phyloP scores from a whole-genome alignment of 2,797 vertebrate genomes.

The Catharus ustulatus region DNA sequence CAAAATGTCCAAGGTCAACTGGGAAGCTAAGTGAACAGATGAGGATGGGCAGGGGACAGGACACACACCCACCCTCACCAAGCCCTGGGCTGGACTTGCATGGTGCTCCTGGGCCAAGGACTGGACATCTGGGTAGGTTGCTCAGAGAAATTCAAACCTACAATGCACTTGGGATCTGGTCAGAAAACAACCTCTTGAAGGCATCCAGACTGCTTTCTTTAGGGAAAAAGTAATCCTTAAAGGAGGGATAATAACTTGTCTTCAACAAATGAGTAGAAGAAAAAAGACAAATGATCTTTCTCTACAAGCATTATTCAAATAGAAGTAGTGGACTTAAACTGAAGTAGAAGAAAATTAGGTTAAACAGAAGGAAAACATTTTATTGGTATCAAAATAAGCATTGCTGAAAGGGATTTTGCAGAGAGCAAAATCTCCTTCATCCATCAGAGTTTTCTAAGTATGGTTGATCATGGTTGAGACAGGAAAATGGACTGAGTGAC shows the following conservation, averaged over 20 bases:
- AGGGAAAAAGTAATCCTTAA: neutral
- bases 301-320: neutral
- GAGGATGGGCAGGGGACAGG: neutral
- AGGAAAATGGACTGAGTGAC: slow-evolving; percentile 6
- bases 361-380: neutral
- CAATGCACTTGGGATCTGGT: neutral
- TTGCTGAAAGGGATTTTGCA: neutral
- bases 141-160: neutral
- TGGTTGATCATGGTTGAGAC: neutral
- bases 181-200: neutral
- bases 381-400: neutral
- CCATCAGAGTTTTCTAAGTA: neutral
- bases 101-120: neutral
- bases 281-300: neutral
- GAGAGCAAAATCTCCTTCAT: neutral
- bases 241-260: neutral
- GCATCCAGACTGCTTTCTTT: neutral
- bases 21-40: neutral
- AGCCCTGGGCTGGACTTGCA: neutral
- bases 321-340: neutral
- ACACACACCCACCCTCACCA: neutral
- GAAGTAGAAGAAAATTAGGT: neutral
- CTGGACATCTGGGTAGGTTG: neutral
- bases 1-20: neutral
- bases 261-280: neutral